These are phyloP conservation scores for Xylota segnis DNA, from an alignment of 2,888 invertebrate species.

Conservation along the genomic window DNA sequence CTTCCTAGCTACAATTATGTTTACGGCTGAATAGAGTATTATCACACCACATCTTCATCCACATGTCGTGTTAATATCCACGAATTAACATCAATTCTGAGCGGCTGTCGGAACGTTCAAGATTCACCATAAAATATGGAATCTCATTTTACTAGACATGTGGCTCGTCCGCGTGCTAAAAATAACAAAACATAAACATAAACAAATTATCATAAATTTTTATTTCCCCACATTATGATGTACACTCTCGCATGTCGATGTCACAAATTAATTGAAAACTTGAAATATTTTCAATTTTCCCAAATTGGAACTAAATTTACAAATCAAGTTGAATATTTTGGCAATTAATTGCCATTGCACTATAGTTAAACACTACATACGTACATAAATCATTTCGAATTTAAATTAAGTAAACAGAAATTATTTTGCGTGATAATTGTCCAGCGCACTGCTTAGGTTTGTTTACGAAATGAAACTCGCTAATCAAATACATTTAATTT, in stretches of 20 bases:
- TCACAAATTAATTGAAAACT: not conserved
- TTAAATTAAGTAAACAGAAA: not conserved
- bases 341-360: not conserved
- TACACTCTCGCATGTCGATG: not conserved
- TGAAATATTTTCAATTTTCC: not conserved
- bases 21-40: not conserved
- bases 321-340: not conserved
- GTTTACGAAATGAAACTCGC: no score
- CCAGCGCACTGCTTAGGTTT: no score
- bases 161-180: not conserved
- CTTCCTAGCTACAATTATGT: not conserved
- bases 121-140: not conserved
- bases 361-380: not conserved
- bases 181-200: not conserved
- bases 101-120: not conserved
- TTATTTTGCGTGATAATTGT: no score
- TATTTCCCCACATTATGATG: not conserved
- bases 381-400: not conserved
- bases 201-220: slow-evolving; percentile 2
- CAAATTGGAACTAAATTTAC: not conserved
- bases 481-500: no score
- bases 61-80: not conserved
- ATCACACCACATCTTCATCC: not conserved
- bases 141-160: not conserved
- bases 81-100: slow-evolving; percentile 5